Evolutionary conservation across 2,113 vertebrate genomes (phyloP), one percentile per base, ranked within the genome.

Genomic region (Aix galericulata): DNA sequence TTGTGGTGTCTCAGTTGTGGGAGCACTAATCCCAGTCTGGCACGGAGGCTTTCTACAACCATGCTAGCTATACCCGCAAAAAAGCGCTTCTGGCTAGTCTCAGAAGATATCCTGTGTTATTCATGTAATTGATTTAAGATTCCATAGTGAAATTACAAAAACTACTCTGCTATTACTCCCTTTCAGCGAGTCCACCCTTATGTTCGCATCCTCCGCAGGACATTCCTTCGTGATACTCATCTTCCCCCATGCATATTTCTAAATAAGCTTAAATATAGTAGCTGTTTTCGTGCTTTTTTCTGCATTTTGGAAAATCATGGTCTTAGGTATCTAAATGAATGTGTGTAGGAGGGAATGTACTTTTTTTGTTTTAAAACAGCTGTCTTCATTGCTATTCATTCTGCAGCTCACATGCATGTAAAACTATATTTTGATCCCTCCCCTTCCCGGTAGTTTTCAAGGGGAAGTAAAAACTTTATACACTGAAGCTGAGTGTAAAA

Each of bases 111-210:
- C 34, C 86, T 87, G 74, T 94, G 86, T 89, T 93, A 84, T 89
- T 87, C 86, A 85, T 31, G 60, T 91, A 96, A 96, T 72, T 94
- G 86, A 63, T 92, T 92, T 94, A 91, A 94, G 91, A 91, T 94
- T 91, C 91, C 86, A 79, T n/a, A 76, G 86, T 58, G 69, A 92
- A 97, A 95, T 96, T 91, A 53, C 50, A 53, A 38, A 38, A 72
- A 53, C 50, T 53, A 89, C 77, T 86, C 82, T 91, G 90, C 92
- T 92, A 92, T 96, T 93, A 95, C 89, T 87, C 78, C 77, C 91
- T 93, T 91, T 92, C 94, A 94, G 91, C n/a, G 34, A 79, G 71
- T 79, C 82, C 71, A 94, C 53, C 58, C 76, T 86, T 93, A 86
- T 1, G 4, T 71, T 86, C 2, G 0, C 12, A 76, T 87, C 50